Evolutionary conservation across 2,888 invertebrate genomes (phyloP).

Genomic region (Flexamia atlantica): DNA sequence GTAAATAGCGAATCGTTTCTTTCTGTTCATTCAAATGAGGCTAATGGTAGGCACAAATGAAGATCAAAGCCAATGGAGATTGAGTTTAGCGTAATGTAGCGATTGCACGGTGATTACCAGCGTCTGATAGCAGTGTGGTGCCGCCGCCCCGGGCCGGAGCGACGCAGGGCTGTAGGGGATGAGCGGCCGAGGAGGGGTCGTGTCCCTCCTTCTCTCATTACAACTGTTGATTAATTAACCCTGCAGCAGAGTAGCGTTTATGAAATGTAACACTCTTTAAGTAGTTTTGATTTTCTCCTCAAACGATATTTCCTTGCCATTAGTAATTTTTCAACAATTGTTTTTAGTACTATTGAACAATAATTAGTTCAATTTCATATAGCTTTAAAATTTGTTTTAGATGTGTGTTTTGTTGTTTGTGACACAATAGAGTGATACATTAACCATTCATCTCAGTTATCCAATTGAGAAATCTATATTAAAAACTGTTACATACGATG

Average conservation of each 20-base stretch:
- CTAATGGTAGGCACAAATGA: not conserved
- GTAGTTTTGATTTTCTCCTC: too few species aligned
- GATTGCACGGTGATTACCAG: conserved; percentile 26
- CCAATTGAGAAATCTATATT: too few species aligned
- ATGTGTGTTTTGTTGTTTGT: too few species aligned
- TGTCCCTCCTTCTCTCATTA: conserved; percentile 18
- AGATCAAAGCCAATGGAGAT: not conserved
- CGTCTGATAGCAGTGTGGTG: conserved; percentile 11
- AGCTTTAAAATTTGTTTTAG: too few species aligned
- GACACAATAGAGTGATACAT: too few species aligned
- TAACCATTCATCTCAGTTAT: too few species aligned
- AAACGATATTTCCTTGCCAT: too few species aligned
- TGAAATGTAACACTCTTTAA: too few species aligned
- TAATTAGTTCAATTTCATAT: too few species aligned
- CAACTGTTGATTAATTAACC: conserved; percentile 23
- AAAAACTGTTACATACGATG: too few species aligned
- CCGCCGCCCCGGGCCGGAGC: not conserved
- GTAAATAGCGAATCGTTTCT: not conserved
- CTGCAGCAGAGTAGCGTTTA: not conserved
- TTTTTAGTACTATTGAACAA: too few species aligned
- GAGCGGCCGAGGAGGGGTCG: not conserved
- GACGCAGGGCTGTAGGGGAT: not conserved
- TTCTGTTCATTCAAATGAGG: not conserved
- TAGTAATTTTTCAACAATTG: too few species aligned
- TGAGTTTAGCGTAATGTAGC: conserved; percentile 7